Evolutionary conservation across 2,113 vertebrate species (phyloP).

Genomic region (Tychaedon coryphoeus): DNA sequence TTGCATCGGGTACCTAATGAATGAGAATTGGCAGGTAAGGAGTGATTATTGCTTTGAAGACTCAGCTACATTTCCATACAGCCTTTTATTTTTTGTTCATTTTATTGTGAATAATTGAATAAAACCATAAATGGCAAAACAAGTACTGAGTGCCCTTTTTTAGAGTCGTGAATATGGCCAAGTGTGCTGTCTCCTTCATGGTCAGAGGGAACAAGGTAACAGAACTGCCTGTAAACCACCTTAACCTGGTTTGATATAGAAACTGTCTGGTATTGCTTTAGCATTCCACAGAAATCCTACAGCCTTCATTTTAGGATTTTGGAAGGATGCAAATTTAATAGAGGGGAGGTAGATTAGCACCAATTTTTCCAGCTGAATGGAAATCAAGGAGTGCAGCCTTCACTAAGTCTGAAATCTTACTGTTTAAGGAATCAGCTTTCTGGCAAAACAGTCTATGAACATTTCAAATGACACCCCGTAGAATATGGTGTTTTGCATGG

Average conservation of each 20-base stretch:
- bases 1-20: background rate
- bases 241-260: background rate
- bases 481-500: slow-evolving; percentile 52
- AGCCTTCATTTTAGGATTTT: background rate
- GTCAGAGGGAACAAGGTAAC: background rate
- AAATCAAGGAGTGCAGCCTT: background rate
- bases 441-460: slow-evolving; percentile 4
- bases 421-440: slow-evolving; percentile 53
- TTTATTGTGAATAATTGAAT: background rate
- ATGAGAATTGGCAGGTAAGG: background rate
- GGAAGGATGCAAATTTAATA: background rate
- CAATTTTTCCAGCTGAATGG: slow-evolving; percentile 1
- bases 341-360: background rate
- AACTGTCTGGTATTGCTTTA: background rate
- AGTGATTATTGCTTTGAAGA: background rate
- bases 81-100: background rate
- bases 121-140: background rate
- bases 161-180: no score
- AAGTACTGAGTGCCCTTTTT: background rate
- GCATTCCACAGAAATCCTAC: background rate
- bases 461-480: slow-evolving; percentile 50
- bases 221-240: background rate
- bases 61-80: background rate
- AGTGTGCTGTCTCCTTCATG: background rate
- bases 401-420: slow-evolving; percentile 14